phyloP scores from a whole-genome alignment of 2,797 vertebrate species.

The Poeciliopsis turneri region DNA sequence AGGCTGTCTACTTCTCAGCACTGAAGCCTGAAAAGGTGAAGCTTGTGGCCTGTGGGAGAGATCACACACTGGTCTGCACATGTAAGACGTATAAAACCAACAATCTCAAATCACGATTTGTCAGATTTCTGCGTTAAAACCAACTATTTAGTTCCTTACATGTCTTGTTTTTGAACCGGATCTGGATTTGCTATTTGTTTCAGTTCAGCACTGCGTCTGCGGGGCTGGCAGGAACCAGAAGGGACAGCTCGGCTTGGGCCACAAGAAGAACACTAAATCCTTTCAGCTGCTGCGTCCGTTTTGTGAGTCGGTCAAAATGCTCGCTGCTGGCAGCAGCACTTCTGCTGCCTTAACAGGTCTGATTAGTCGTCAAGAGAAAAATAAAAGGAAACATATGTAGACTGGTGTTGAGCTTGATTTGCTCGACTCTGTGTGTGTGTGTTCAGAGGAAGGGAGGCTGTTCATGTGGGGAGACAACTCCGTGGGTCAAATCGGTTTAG shows the following conservation, averaged over 20 bases:
- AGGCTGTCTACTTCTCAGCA: conserved; percentile 73
- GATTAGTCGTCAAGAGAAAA: conserved; percentile 2
- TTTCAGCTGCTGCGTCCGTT: conserved; percentile 86
- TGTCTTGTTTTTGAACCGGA: neutral
- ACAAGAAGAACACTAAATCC: conserved; percentile 79
- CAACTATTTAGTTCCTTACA: neutral
- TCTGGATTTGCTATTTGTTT: neutral
- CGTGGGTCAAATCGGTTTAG: conserved; percentile 89
- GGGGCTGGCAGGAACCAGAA: conserved; percentile 87
- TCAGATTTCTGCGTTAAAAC: neutral
- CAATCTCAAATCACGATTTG: neutral
- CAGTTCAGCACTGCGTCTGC: conserved; percentile 84
- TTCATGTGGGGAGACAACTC: conserved; percentile 94
- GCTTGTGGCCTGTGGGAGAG: conserved; percentile 88
- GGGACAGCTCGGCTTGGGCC: conserved; percentile 89
- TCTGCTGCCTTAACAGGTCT: conserved; percentile 90
- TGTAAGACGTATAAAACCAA: conserved; percentile 72
- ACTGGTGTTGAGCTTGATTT: neutral
- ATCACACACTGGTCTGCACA: conserved; percentile 90
- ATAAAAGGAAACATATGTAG: neutral
- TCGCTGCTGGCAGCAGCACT: conserved; percentile 88
- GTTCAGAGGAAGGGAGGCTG: conserved; percentile 86
- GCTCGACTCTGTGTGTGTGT: conserved; percentile 7
- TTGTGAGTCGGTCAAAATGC: conserved; percentile 81
- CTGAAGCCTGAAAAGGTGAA: conserved; percentile 88